These are phyloP conservation scores for Cephalopholis sonnerati DNA, from an alignment of 2,113 vertebrate species.

Conservation along the genomic window DNA sequence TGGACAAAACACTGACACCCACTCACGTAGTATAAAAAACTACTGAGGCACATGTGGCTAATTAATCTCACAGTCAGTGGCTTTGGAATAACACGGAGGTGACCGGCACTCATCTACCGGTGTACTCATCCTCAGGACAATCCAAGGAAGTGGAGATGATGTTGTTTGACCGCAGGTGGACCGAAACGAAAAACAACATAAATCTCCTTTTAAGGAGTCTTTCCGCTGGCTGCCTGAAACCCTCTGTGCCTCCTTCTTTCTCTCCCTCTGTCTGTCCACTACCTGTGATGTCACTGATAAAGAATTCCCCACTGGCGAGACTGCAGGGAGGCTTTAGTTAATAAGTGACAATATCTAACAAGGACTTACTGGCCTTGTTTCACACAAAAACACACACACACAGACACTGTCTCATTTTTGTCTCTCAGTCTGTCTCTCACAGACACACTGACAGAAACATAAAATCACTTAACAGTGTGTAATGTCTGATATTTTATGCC, in stretches of 20 bases:
- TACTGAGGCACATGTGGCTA: neutral
- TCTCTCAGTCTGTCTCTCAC: slow-evolving; percentile 10
- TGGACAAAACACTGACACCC: slow-evolving; percentile 10
- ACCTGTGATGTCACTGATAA: slow-evolving; percentile 74
- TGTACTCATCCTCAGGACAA: slow-evolving; percentile 63
- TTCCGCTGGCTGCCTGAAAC: slow-evolving; percentile 39
- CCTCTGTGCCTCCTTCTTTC: neutral
- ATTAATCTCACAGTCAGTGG: slow-evolving; percentile 16
- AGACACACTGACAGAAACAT: neutral
- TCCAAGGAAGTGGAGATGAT: slow-evolving; percentile 68
- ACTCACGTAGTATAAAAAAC: neutral
- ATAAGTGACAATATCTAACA: slow-evolving; percentile 76
- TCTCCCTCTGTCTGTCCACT: slow-evolving; percentile 28
- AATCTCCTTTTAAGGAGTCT: slow-evolving; percentile 71
- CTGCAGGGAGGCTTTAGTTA: slow-evolving; percentile 64
- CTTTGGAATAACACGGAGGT: slow-evolving; percentile 14
- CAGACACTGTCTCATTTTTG: slow-evolving; percentile 25
- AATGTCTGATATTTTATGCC: neutral
- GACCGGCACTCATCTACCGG: slow-evolving; percentile 17
- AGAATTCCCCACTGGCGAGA: slow-evolving; percentile 68
- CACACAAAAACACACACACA: slow-evolving; percentile 19
- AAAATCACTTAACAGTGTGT: neutral
- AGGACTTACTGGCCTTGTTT: slow-evolving; percentile 14
- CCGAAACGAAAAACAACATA: slow-evolving; percentile 46
- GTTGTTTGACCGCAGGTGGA: slow-evolving; percentile 28